Base-by-base conservation (phyloP, 2,888 invertebrate species). In the Amphipyra tragopoginis region DNA sequence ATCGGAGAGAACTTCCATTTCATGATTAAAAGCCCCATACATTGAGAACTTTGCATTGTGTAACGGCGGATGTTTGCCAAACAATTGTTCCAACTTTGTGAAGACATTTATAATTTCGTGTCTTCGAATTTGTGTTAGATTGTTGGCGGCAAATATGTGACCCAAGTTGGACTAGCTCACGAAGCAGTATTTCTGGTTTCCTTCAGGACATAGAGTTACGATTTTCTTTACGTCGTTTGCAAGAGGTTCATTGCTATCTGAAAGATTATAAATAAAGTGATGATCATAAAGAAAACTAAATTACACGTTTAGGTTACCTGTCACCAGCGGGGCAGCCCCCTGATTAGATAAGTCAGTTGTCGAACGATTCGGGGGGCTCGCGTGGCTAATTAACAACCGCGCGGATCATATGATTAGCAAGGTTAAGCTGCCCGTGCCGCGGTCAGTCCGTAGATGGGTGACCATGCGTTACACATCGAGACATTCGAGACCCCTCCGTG, bases 91-190 rank as follows among this genome's bases (percentile, higher is more conserved):
- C 80, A 97, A 92, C 72, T 96, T 96, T 11, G 96, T 93, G 40
- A 98, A 95, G 0, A 97, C 96, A 70, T 97, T 96, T 59, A 96
- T 93, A 0, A 97, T 96, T 84, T 98, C 98, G 76, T 96, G 96
- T 29, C 90, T 90, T 72, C 97, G 94, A 73, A 96, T 90, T 3
- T 89, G 71, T 0, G 96, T 92, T 4, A 95, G 83, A 64, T 96
- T 96, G 47, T 95, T 94, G 45, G 95, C 91, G 0, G 96, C 95
- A 93, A 97, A 96, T 0, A 97, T 89, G 86, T 97, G 96, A n/a
- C 96, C 97, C 43, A 95, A 91, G 34, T 96, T 94, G 0, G 96
- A 96, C 97, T 96, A 97, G 77, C 96, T 96, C 38, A 97, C 87
- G 84, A 96, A 96, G 77, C 97, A 97, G 55, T 94, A 94, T 54